These are phyloP conservation scores for Hydriomena furcata DNA, from an alignment of 2,888 invertebrate species.

Conservation along the genomic window DNA sequence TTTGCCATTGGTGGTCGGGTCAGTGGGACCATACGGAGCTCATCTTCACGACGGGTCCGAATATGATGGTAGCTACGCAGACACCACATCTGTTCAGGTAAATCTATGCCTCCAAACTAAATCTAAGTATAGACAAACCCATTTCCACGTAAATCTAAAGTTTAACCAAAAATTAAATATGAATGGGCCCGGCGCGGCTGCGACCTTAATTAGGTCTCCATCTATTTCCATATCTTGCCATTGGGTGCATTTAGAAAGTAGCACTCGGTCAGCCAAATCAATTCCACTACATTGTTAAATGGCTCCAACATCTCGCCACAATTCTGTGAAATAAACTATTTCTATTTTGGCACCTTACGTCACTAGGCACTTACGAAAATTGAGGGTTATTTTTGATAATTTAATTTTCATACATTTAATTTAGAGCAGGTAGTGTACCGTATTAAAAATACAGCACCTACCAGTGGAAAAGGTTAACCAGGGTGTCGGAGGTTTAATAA, in stretches of 20 bases:
- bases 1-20: slow-evolving; percentile 89
- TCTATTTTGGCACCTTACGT: too few relatives aligned
- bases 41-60: slow-evolving; percentile 95
- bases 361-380: too few relatives aligned
- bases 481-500: slow-evolving; percentile 39
- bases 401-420: too few relatives aligned
- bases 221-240: slow-evolving; percentile 49
- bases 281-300: slow-evolving; percentile 56
- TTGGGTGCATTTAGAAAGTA: slow-evolving; percentile 47
- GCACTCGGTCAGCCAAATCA: slow-evolving; percentile 42
- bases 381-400: too few relatives aligned
- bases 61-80: slow-evolving; percentile 93
- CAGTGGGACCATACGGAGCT: slow-evolving; percentile 97
- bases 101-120: slow-evolving; percentile 8
- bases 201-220: slow-evolving; percentile 42
- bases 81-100: slow-evolving; percentile 85
- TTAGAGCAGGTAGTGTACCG: slow-evolving; percentile 1
- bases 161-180: slow-evolving; percentile 17
- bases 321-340: too few relatives aligned
- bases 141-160: slow-evolving; percentile 12
- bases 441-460: slow-evolving; percentile 37
- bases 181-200: slow-evolving; percentile 13
- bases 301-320: too few relatives aligned
- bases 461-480: slow-evolving; percentile 37
- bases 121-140: slow-evolving; percentile 6